Evolutionary conservation across 1,140 invertebrate genomes (phyloP).

Genomic region (Copidosoma floridanum): DNA sequence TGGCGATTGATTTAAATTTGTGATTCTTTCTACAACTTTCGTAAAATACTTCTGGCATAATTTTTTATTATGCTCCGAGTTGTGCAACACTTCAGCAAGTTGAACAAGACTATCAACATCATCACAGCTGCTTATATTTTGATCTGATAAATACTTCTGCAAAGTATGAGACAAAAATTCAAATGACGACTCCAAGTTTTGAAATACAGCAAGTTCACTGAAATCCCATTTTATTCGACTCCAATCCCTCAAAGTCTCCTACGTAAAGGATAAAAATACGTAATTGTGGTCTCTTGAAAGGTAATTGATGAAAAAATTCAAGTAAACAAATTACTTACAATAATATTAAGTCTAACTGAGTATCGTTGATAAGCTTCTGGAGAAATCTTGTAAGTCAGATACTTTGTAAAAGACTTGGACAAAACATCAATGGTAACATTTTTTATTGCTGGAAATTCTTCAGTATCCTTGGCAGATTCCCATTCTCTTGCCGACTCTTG

Average conservation of each 20-base stretch:
- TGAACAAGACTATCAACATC: constrained; percentile 27
- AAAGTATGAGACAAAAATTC: constrained; percentile 33
- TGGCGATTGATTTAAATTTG: constrained; percentile 26
- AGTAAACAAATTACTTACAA: constrained; percentile 36
- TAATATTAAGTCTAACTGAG: constrained; percentile 37
- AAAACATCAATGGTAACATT: constrained; percentile 29
- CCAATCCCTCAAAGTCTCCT: constrained; percentile 36
- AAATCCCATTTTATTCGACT: constrained; percentile 15
- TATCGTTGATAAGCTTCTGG: constrained; percentile 42
- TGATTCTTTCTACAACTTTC: constrained; percentile 34
- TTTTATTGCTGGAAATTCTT: constrained; percentile 30
- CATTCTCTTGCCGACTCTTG: not conserved
- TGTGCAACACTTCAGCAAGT: constrained; percentile 31
- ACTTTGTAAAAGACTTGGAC: constrained; percentile 35
- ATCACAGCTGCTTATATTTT: constrained; percentile 24
- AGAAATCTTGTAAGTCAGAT: constrained; percentile 41
- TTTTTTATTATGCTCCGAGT: constrained; percentile 21
- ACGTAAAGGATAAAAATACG: not conserved
- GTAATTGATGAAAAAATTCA: not conserved
- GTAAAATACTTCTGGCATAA: constrained; percentile 19
- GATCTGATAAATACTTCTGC: constrained; percentile 36
- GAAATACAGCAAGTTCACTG: constrained; percentile 24
- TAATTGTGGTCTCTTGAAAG: not conserved
- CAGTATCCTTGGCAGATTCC: constrained; percentile 13
- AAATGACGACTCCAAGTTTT: constrained; percentile 19